phyloP scores from a whole-genome alignment of 2,113 vertebrate genomes.

The Otus sunia region DNA sequence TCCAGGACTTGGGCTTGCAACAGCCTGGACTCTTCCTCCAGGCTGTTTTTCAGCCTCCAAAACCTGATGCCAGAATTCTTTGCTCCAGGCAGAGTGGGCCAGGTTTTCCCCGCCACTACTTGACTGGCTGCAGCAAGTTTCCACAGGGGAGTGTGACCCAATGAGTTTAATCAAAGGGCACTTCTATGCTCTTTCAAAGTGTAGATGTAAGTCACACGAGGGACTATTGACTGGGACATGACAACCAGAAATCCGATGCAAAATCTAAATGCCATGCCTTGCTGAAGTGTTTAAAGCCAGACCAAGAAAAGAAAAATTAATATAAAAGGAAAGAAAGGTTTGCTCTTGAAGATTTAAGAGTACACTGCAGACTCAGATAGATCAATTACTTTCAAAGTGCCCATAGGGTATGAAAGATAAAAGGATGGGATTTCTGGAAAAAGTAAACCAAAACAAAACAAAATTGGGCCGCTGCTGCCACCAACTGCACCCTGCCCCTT shows the following conservation, averaged over 20 bases:
- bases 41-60: not conserved
- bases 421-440: not conserved
- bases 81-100: not conserved
- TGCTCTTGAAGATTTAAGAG: not conserved
- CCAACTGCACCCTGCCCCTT: not conserved
- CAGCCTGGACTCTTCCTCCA: not conserved
- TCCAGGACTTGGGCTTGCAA: not conserved
- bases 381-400: not conserved
- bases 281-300: not conserved
- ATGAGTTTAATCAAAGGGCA: not conserved
- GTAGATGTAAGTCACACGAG: accelerated
- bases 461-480: not conserved
- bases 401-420: not conserved
- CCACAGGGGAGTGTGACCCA: accelerated
- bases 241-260: not conserved
- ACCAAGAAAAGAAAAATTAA: not conserved
- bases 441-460: not conserved
- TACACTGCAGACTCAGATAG: not conserved
- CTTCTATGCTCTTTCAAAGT: not conserved
- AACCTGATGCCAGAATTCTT: not conserved
- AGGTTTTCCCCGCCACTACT: not conserved
- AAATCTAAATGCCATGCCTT: not conserved
- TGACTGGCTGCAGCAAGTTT: not conserved
- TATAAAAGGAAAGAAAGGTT: not conserved
- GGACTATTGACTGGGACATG: not conserved